These are phyloP conservation scores for Troides helena DNA, from an alignment of 2,888 invertebrate genomes.

Conservation along the genomic window DNA sequence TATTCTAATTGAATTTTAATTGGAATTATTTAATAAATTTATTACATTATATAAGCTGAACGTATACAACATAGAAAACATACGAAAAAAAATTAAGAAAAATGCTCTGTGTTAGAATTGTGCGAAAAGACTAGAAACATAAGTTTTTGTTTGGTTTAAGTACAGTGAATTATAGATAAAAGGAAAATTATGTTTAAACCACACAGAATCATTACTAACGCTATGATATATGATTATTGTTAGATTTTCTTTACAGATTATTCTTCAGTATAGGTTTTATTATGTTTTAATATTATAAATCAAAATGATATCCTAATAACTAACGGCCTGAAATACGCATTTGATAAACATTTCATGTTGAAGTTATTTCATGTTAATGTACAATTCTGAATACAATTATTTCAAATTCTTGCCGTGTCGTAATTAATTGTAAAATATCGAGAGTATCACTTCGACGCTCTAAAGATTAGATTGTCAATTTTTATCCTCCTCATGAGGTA, in stretches of 20 bases:
- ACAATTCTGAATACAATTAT: background rate
- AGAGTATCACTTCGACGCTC: constrained; percentile 37
- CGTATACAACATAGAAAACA: background rate
- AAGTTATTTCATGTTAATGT: too few relatives aligned
- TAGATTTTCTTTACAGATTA: too few relatives aligned
- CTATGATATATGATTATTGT: too few relatives aligned
- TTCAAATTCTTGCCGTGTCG: background rate
- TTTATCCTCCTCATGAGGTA: constrained; percentile 64
- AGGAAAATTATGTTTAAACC: background rate
- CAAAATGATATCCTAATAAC: too few relatives aligned
- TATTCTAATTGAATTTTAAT: background rate
- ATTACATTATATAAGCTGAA: background rate
- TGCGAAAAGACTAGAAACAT: background rate
- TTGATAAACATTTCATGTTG: too few relatives aligned
- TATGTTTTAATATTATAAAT: too few relatives aligned
- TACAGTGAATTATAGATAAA: background rate
- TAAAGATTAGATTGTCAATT: constrained; percentile 64
- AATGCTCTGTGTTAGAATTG: background rate
- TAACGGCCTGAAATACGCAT: too few relatives aligned
- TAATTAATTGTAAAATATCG: constrained; percentile 34
- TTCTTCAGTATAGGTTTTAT: background rate
- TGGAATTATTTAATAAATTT: background rate
- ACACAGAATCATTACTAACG: background rate
- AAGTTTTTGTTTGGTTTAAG: background rate
- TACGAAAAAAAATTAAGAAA: background rate